Percentiles rank a stretch among this genome's conserved stretches.
Conservation (phyloP, 2,113 vertebrate species). For the Brachyistius frenatus region DNA sequence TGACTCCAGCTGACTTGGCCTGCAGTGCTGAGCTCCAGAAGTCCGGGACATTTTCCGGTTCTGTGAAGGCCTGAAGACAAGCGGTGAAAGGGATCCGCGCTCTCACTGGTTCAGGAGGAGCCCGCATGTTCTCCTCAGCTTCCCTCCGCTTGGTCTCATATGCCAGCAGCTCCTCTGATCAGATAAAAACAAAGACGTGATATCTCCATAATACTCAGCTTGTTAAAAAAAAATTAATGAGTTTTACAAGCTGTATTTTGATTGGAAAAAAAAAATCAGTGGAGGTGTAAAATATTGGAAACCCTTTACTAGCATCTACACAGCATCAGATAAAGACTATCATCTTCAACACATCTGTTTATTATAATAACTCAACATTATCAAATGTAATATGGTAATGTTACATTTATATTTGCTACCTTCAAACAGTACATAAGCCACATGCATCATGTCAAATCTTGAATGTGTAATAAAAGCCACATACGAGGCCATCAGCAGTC, state of each 20-base stretch:
- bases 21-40: conserved; percentile 99
- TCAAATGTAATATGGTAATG: too few relatives aligned
- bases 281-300: too few relatives aligned
- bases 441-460: neutral
- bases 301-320: too few relatives aligned
- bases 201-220: neutral
- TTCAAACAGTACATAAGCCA: too few relatives aligned
- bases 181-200: conserved; percentile 10
- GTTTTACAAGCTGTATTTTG: too few relatives aligned
- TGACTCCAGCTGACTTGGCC: conserved; percentile 96
- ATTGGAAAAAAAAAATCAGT: too few relatives aligned
- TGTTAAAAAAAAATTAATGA: neutral
- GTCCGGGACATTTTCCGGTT: conserved; percentile 94
- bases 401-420: too few relatives aligned
- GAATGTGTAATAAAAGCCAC: neutral
- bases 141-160: conserved; percentile 92
- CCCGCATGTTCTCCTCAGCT: conserved; percentile 89
- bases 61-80: conserved; percentile 95
- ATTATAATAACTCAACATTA: too few relatives aligned
- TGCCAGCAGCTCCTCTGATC: conserved; percentile 93
- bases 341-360: neutral
- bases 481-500: neutral
- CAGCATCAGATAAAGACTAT: neutral
- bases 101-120: conserved; percentile 90
- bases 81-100: conserved; percentile 95